Evolutionary conservation across 2,113 vertebrate genomes (phyloP).

Genomic region (Cyphomyrus plagiostoma): DNA sequence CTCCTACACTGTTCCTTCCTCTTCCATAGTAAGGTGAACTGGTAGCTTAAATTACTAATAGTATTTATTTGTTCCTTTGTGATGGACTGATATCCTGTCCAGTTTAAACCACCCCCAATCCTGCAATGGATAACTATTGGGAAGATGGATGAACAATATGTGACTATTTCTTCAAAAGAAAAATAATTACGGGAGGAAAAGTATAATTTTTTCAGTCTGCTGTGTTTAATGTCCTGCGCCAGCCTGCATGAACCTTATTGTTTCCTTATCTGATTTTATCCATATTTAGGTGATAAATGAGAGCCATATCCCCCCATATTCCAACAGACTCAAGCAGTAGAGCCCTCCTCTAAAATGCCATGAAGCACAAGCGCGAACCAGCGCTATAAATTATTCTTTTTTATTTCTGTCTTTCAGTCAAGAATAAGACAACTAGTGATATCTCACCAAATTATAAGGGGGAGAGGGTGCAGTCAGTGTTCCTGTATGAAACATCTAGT

Average conservation of each 20-base stretch:
- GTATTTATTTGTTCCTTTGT: neutral
- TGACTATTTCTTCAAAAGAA: slow-evolving; percentile 44
- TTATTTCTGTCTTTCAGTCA: slow-evolving; percentile 2
- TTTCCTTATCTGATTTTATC: slow-evolving; percentile 32
- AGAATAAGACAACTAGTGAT: neutral
- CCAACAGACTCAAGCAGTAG: slow-evolving; percentile 25
- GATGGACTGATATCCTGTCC: neutral
- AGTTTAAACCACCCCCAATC: neutral
- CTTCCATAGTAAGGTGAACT: neutral
- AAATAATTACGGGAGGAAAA: slow-evolving; percentile 51
- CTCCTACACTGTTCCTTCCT: neutral
- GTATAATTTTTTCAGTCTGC: slow-evolving; percentile 41
- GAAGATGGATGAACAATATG: slow-evolving; percentile 9
- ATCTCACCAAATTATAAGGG: neutral
- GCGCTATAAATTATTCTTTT: neutral
- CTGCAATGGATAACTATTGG: neutral
- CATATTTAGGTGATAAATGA: slow-evolving; percentile 47
- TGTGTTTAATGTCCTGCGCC: slow-evolving; percentile 19
- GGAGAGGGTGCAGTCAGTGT: neutral
- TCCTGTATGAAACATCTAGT: neutral
- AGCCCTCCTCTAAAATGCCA: slow-evolving; percentile 25
- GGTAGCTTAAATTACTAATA: neutral
- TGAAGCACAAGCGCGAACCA: slow-evolving; percentile 45
- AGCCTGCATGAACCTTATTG: slow-evolving; percentile 41
- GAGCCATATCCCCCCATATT: slow-evolving; percentile 46